A percentile compares a stretch with the other conserved stretches of the same genome.
These are phyloP conservation scores for Chironex yamaguchii DNA, from an alignment of 30 jellyfish, hydroid and myxozoan species.

Conservation along the genomic window DNA sequence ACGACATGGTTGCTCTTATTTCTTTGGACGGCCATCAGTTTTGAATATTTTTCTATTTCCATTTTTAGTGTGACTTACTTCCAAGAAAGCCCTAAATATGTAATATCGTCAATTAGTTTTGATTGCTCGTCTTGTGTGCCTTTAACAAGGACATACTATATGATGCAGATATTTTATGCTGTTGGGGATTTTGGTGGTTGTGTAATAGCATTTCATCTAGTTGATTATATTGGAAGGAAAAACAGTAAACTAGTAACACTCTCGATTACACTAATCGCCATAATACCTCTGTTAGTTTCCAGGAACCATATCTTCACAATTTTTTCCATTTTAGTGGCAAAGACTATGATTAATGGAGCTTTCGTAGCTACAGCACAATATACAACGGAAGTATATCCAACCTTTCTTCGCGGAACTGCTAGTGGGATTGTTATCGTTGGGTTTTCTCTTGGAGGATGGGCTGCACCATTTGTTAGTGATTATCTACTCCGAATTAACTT, in stretches of 20 bases:
- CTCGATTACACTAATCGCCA: constrained; percentile 16
- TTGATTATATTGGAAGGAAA: constrained; percentile 62
- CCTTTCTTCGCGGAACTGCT: constrained; percentile 72
- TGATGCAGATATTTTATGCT: constrained; percentile 64
- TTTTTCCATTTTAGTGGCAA: constrained; percentile 31
- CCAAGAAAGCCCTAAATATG: too few relatives aligned
- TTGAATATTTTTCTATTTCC: too few relatives aligned
- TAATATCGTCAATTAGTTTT: too few relatives aligned
- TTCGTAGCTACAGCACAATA: constrained; percentile 70
- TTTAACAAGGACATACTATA: constrained; percentile 14
- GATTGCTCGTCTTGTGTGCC: too few relatives aligned
- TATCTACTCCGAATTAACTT: constrained; percentile 41
- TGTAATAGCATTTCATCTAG: constrained; percentile 41
- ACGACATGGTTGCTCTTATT: too few relatives aligned
- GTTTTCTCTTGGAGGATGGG: constrained; percentile 69
- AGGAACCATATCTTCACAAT: constrained; percentile 16
- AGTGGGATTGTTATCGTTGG: constrained; percentile 63
- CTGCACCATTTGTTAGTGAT: constrained; percentile 70
- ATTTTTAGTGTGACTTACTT: too few relatives aligned
- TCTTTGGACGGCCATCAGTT: too few relatives aligned
- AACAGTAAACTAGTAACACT: constrained; percentile 31
- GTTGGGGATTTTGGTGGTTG: constrained; percentile 80
- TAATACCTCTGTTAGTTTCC: constrained; percentile 54
- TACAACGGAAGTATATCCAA: constrained; percentile 86
- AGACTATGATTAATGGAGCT: too few relatives aligned